phyloP scores from a whole-genome alignment of 2,113 vertebrate species.

The Procapra przewalskii region DNA sequence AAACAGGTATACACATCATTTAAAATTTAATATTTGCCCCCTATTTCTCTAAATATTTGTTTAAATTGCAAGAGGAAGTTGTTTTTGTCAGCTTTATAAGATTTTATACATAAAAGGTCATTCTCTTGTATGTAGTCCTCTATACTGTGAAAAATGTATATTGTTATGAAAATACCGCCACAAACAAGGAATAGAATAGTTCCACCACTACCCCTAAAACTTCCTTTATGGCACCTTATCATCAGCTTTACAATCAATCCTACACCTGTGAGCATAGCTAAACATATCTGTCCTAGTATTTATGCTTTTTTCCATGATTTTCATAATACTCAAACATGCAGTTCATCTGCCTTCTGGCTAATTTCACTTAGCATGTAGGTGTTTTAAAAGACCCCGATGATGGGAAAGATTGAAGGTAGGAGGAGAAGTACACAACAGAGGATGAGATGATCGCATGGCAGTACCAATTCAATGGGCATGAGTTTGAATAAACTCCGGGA shows the following conservation, averaged over 20 bases:
- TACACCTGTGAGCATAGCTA: rapidly evolving
- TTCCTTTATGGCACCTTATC: neutral
- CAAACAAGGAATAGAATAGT: neutral
- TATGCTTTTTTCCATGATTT: neutral
- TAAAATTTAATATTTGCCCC: neutral
- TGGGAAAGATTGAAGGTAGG: neutral
- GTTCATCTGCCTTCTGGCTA: neutral
- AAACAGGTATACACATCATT: neutral
- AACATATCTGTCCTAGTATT: neutral
- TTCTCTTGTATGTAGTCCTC: neutral
- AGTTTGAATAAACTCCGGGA: neutral
- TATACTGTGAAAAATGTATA: neutral
- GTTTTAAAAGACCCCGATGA: neutral
- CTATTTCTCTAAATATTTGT: neutral
- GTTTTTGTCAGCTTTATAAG: neutral
- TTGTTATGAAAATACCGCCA: neutral
- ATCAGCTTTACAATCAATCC: neutral
- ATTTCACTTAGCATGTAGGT: neutral
- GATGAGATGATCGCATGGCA: neutral
- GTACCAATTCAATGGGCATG: neutral
- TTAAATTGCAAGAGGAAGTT: neutral
- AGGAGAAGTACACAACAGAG: neutral
- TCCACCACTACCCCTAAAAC: neutral
- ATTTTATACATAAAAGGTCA: neutral
- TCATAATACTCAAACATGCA: neutral